A percentile compares a stretch with the other conserved stretches of the same genome.
phyloP scores from a whole-genome alignment of 2,113 vertebrate species.

The Eira barbara region DNA sequence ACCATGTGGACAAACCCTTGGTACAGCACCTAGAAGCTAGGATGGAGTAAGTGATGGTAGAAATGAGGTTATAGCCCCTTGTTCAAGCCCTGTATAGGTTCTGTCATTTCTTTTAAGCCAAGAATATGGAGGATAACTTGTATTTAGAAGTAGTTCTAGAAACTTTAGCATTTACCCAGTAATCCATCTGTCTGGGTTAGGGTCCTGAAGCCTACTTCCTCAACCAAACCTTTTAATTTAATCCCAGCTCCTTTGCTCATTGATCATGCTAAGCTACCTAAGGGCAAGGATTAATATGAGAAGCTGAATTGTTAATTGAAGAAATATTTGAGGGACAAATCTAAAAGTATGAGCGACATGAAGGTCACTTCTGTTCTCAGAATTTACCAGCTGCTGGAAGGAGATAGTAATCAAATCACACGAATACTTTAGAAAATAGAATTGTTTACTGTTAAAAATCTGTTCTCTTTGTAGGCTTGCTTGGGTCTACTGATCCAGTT shows the following conservation, averaged over 20 bases:
- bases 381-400: background rate
- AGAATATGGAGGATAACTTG: background rate
- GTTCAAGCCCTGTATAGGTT: background rate
- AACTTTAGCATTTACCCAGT: background rate
- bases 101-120: background rate
- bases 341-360: background rate
- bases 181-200: background rate
- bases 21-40: conserved; percentile 91
- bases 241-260: background rate
- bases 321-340: conserved; percentile 2
- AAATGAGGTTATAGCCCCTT: background rate
- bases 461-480: conserved; percentile 49
- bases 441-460: background rate
- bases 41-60: conserved; percentile 87
- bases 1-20: conserved; percentile 93
- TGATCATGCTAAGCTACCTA: background rate
- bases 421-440: background rate
- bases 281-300: background rate
- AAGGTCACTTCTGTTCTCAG: background rate
- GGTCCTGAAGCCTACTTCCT: background rate
- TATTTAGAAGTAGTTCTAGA: background rate
- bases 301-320: conserved; percentile 21
- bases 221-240: background rate
- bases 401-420: background rate
- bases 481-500: conserved; percentile 31